Conservation (phyloP, 2,797 vertebrate species). For the Pseudocheirus occidentalis region DNA sequence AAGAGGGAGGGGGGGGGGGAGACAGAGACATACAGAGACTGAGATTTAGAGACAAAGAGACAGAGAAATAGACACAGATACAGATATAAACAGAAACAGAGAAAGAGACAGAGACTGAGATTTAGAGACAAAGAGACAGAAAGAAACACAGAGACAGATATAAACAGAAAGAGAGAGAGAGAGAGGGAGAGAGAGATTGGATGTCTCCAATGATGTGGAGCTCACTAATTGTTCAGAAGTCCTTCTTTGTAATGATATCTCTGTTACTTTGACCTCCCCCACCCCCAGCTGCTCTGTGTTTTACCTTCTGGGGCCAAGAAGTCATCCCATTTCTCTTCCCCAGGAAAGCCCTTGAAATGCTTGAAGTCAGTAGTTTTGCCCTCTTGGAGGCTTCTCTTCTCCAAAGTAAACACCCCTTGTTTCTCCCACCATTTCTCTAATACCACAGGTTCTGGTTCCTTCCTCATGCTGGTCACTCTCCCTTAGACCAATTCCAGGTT, state of each 20-base stretch:
- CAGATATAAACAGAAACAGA: too few relatives aligned
- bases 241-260: neutral
- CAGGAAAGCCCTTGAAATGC: neutral
- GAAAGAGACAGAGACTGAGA: too few relatives aligned
- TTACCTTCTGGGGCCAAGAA: neutral
- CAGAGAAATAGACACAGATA: too few relatives aligned
- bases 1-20: neutral
- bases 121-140: too few relatives aligned
- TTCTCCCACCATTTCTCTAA: neutral
- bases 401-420: neutral
- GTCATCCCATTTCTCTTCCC: neutral
- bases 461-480: neutral
- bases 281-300: neutral
- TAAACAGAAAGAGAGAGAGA: too few relatives aligned
- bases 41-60: too few relatives aligned
- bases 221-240: neutral
- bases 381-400: neutral
- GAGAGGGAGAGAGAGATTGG: neutral
- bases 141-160: too few relatives aligned
- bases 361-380: neutral
- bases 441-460: neutral
- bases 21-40: too few relatives aligned
- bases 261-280: neutral
- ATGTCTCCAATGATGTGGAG: neutral
- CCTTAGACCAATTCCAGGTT: neutral